Evolutionary conservation across 2,888 invertebrate species (phyloP).

Genomic region (Tribolium freemani): DNA sequence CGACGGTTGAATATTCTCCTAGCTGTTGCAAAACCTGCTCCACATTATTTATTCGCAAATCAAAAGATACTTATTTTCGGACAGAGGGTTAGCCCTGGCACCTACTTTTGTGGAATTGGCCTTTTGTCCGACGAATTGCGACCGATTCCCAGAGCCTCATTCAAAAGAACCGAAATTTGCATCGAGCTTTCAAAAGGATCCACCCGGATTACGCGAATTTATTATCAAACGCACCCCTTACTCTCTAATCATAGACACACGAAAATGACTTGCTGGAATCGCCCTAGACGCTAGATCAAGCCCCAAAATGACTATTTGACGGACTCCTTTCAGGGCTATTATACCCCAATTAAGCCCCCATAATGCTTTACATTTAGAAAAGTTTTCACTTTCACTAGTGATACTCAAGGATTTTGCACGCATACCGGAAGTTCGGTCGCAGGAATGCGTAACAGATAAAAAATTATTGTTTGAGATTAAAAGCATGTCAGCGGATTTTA

Average conservation of each 20-base stretch:
- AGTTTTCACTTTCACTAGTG: too few relatives aligned
- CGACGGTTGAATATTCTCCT: background rate
- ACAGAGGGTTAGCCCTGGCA: constrained; percentile 29
- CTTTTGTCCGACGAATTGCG: constrained; percentile 36
- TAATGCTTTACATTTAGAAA: too few relatives aligned
- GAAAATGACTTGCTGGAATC: background rate
- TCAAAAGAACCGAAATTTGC: constrained; percentile 37
- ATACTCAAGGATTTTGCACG: too few relatives aligned
- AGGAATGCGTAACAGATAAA: background rate
- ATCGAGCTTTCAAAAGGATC: constrained; percentile 31
- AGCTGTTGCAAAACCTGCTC: constrained; percentile 52
- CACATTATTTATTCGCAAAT: constrained; percentile 53
- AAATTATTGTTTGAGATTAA: background rate
- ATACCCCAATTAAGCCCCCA: too few relatives aligned
- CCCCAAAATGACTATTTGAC: background rate
- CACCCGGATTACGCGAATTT: background rate
- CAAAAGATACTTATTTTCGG: constrained; percentile 46
- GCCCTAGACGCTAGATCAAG: background rate
- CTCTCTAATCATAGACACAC: background rate
- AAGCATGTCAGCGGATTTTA: background rate
- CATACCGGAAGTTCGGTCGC: background rate
- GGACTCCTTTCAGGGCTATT: too few relatives aligned
- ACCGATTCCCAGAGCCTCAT: constrained; percentile 30
- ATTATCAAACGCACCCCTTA: background rate
- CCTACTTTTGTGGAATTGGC: constrained; percentile 37